These are phyloP conservation scores for Ochotona princeps DNA, from an alignment of 2,113 vertebrate genomes.

Conservation along the genomic window DNA sequence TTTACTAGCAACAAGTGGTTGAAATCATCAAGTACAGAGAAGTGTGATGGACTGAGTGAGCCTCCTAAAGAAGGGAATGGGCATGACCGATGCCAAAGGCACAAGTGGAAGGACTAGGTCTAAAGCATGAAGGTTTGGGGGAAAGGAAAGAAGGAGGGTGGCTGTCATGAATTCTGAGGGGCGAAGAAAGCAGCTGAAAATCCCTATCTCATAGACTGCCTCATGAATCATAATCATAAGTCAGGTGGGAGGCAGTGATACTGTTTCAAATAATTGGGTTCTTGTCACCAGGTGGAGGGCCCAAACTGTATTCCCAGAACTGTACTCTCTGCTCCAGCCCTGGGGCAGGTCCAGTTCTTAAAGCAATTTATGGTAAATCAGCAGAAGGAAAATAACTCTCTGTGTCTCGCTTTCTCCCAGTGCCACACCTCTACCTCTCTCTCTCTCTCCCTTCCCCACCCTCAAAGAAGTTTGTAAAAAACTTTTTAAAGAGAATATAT, in stretches of 20 bases:
- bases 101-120: accelerated
- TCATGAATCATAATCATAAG: neutral
- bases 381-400: too few species aligned
- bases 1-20: neutral
- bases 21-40: neutral
- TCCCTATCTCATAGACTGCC: neutral
- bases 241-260: too few species aligned
- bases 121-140: neutral
- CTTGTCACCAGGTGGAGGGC: too few species aligned
- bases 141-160: neutral
- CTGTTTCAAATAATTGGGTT: too few species aligned
- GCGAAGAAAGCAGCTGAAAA: neutral
- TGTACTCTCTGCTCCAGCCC: too few species aligned
- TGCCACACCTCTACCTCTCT: too few species aligned
- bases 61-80: neutral
- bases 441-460: too few species aligned
- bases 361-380: too few species aligned
- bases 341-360: too few species aligned
- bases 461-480: too few species aligned
- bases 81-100: neutral
- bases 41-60: neutral
- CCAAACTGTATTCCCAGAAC: too few species aligned
- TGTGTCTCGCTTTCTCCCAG: too few species aligned
- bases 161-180: neutral
- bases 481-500: neutral